Percentiles rank a stretch among this genome's conserved stretches.
Conservation (phyloP, 2,888 invertebrate species). For the Melinaea marsaeus region DNA sequence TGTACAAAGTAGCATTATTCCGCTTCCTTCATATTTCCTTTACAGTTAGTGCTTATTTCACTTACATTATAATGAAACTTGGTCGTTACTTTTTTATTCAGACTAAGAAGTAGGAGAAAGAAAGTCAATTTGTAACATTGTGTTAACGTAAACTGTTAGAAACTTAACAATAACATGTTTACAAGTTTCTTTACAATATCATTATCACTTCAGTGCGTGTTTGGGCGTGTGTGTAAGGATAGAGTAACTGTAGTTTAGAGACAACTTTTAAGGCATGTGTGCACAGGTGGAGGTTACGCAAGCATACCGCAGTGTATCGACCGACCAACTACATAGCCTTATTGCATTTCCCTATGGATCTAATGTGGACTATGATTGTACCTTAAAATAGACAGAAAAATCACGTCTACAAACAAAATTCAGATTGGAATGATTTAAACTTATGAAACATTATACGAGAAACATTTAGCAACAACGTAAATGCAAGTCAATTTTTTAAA, state of each 20-base stretch:
- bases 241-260: constrained; percentile 53
- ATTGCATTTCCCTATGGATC: constrained; percentile 27
- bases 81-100: background rate
- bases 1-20: constrained; percentile 6
- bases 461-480: too few relatives aligned
- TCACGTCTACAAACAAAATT: too few relatives aligned
- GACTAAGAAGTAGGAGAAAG: background rate
- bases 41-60: constrained; percentile 11
- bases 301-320: constrained; percentile 59
- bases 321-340: constrained; percentile 46
- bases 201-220: constrained; percentile 21
- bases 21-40: constrained; percentile 21
- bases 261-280: constrained; percentile 44
- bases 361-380: constrained; percentile 5
- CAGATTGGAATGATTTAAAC: too few relatives aligned
- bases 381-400: too few relatives aligned
- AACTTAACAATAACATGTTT: constrained; percentile 19
- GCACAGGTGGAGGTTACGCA: constrained; percentile 58
- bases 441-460: too few relatives aligned
- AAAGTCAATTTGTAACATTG: background rate
- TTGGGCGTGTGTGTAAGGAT: constrained; percentile 9
- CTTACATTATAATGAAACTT: too few relatives aligned
- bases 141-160: constrained; percentile 13
- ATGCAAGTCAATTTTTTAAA: too few relatives aligned
- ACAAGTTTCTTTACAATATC: constrained; percentile 27